A percentile compares a stretch with the other conserved stretches of the same genome.
These are phyloP conservation scores for Diarsia mendica DNA, from an alignment of 2,888 invertebrate species.

Conservation along the genomic window DNA sequence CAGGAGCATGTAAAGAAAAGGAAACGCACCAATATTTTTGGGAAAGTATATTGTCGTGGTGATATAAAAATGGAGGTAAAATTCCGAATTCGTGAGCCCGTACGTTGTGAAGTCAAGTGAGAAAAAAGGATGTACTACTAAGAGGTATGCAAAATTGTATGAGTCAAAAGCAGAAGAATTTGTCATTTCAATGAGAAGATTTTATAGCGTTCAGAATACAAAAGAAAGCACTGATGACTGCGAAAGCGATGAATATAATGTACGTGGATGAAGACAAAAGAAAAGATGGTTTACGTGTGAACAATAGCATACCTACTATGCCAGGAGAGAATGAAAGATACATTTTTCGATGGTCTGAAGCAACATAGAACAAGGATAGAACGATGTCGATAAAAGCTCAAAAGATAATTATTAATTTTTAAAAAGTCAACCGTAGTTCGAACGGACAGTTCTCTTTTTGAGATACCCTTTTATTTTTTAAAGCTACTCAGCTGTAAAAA, in stretches of 20 bases:
- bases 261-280: neutral
- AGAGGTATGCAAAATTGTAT: neutral
- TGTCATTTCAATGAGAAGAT: neutral
- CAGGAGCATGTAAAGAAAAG: slow-evolving; percentile 67
- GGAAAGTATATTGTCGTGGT: slow-evolving; percentile 45
- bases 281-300: neutral
- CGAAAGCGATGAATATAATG: neutral
- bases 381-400: neutral
- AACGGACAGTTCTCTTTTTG: no score
- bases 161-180: neutral
- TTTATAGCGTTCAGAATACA: neutral
- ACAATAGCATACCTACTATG: no score
- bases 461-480: no score
- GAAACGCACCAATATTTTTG: slow-evolving; percentile 47
- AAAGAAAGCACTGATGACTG: no score
- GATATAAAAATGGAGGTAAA: slow-evolving; percentile 22
- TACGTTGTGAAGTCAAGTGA: slow-evolving; percentile 29
- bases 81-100: slow-evolving; percentile 16
- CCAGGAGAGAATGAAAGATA: neutral
- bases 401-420: neutral
- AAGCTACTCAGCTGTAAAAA: neutral
- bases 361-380: neutral
- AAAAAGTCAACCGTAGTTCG: neutral
- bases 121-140: slow-evolving; percentile 8
- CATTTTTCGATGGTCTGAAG: neutral